Percentiles rank a stretch among this genome's conserved stretches.
These are phyloP conservation scores for Anhinga anhinga DNA, from an alignment of 2,113 vertebrate species.

Conservation along the genomic window DNA sequence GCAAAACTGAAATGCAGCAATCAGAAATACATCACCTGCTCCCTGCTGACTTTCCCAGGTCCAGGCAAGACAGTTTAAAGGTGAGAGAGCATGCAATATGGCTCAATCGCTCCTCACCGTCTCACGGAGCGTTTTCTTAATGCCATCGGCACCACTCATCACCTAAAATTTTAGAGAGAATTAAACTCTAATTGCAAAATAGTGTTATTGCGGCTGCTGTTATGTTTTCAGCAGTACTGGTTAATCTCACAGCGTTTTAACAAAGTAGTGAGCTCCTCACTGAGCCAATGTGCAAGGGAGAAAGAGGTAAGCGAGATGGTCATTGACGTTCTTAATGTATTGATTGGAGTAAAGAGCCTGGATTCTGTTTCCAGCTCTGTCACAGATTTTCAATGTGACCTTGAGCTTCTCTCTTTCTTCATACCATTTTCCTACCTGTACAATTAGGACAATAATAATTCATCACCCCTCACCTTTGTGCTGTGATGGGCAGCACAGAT, in stretches of 20 bases:
- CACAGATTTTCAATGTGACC: rapidly evolving
- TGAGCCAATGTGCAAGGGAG: neutral
- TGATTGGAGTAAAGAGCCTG: neutral
- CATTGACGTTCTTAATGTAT: neutral
- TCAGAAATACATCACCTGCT: neutral
- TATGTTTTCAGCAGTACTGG: neutral
- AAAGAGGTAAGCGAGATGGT: neutral
- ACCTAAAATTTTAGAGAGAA: neutral
- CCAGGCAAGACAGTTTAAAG: neutral
- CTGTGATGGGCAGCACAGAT: neutral
- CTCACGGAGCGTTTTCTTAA: neutral
- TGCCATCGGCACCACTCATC: neutral
- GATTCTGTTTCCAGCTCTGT: neutral
- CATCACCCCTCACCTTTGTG: neutral
- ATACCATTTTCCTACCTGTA: neutral
- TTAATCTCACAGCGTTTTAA: neutral
- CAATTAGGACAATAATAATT: neutral
- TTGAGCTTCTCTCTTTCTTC: neutral
- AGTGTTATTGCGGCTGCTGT: rapidly evolving
- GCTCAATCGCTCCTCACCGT: neutral
- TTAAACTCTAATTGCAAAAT: rapidly evolving
- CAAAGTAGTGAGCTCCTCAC: neutral
- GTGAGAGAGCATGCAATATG: neutral
- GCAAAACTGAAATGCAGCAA: neutral
- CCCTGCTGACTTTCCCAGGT: neutral